These are phyloP conservation scores for Pristionchus fissidentatus DNA, from an alignment of 2,888 invertebrate species.

Conservation along the genomic window DNA sequence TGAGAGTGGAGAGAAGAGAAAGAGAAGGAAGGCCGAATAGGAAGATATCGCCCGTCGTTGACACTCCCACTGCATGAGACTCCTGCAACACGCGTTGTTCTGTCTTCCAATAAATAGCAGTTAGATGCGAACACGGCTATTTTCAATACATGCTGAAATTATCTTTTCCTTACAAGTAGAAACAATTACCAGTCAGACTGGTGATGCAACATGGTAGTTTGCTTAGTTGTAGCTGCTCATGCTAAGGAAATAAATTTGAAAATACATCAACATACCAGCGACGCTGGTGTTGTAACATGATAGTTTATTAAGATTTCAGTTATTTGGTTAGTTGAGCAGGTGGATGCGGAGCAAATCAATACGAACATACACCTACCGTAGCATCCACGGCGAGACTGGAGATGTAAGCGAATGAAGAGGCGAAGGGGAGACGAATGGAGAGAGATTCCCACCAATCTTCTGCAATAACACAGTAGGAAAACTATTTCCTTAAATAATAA, in stretches of 20 bases:
- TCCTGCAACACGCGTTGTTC: neutral
- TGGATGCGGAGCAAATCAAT: too few species aligned
- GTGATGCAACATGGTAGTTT: too few species aligned
- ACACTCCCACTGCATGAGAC: conserved; percentile 24
- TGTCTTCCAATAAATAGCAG: neutral
- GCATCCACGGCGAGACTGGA: conserved; percentile 33
- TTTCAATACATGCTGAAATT: neutral
- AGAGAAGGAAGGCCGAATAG: conserved; percentile 47
- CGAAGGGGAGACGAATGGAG: conserved; percentile 25
- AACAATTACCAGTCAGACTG: too few species aligned
- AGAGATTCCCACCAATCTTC: conserved; percentile 44
- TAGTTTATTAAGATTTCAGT: too few species aligned
- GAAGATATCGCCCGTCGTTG: conserved; percentile 46
- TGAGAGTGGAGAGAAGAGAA: conserved; percentile 1
- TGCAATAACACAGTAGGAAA: neutral
- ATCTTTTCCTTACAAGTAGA: neutral
- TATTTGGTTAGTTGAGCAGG: too few species aligned
- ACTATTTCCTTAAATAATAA: too few species aligned
- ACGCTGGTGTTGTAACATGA: too few species aligned
- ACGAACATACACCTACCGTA: neutral
- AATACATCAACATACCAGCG: too few species aligned
- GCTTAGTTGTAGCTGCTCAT: too few species aligned
- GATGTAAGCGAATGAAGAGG: conserved; percentile 34
- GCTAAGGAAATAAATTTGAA: too few species aligned
- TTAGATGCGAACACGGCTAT: neutral